Evolutionary conservation across 1,140 invertebrate genomes (phyloP).

Genomic region (Procambarus virginalis): DNA sequence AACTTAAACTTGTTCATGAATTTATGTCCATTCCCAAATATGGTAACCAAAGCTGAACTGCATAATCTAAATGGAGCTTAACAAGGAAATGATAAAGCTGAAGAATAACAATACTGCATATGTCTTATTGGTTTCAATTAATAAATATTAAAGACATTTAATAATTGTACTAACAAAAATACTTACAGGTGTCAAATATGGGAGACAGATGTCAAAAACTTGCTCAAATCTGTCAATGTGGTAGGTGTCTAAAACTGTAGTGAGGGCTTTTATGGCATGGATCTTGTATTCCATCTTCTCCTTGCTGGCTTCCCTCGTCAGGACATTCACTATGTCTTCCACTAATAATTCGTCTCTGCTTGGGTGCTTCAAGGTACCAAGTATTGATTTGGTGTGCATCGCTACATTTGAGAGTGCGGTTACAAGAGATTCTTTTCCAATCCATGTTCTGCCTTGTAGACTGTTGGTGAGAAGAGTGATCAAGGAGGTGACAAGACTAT

Average conservation of each 20-base stretch:
- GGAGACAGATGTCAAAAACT: constrained; percentile 79
- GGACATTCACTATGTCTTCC: constrained; percentile 79
- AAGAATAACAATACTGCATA: no score
- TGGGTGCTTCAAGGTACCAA: constrained; percentile 76
- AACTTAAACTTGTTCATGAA: no score
- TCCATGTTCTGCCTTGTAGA: constrained; percentile 89
- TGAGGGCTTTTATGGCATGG: constrained; percentile 83
- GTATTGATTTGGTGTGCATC: constrained; percentile 79
- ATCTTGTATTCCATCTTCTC: constrained; percentile 85
- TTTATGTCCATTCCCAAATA: no score
- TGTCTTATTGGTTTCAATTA: no score
- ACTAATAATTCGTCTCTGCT: constrained; percentile 60
- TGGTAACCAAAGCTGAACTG: no score
- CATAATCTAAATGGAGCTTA: no score
- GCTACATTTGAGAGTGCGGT: constrained; percentile 82
- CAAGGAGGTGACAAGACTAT: constrained; percentile 80
- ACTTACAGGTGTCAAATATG: constrained; percentile 72
- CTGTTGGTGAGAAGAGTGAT: constrained; percentile 82
- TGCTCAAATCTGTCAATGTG: constrained; percentile 85
- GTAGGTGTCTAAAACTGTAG: constrained; percentile 83
- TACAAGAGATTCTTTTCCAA: constrained; percentile 88
- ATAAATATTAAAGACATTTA: no score
- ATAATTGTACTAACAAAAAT: background rate
- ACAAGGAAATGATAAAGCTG: no score
- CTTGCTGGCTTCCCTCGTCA: constrained; percentile 87